Base-by-base conservation (phyloP, 2,888 invertebrate species). In the Pandemis cinnamomeana region DNA sequence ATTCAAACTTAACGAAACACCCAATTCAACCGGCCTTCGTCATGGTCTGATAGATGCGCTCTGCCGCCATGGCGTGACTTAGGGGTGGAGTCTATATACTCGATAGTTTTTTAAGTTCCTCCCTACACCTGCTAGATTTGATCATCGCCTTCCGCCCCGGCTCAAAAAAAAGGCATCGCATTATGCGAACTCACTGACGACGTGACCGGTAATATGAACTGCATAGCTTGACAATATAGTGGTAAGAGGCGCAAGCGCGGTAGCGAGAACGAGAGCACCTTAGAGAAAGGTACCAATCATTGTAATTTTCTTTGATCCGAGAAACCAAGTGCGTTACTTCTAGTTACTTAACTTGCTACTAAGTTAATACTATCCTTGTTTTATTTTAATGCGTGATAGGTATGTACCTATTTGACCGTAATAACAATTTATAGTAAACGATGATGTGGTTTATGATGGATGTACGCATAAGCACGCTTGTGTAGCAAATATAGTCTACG, bases 121-220 rank as follows among this genome's bases (percentile, higher is more conserved):
- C 48, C 44, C 63, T 48, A 36, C 67, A 67, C 67, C 67, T 67
- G 67, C 53, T 53, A 41, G 53, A 20, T 67, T 53, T 67, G 67
- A 67, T 67, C 27, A 41, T 53, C 53, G 41, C 67, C 67, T 67
- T 67, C 67, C 53, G 53, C 41, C 51, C 41, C 44, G 44, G 6
- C 44, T 36, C n/a, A 51, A 44, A 64, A 66, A 66, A 67, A 67
- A 13, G 67, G 67, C 67, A 53, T n/a, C 51, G 67, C 67, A 53
- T 67, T 67, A 67, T 67, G 67, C 67, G 53, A 53, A 41, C 41
- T 27, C 53, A n/a, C 67, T 41, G 53, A 8, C 53, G 67, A 67
- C 67, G 67, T 67, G 67, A 67, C 67, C 67, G 41, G 67, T 67
- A 67, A 67, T 67, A 51, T 53, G 67, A 67, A 67, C 67, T 67